Conservation (phyloP, 2,113 vertebrate species). For the Brachirus orientalis region DNA sequence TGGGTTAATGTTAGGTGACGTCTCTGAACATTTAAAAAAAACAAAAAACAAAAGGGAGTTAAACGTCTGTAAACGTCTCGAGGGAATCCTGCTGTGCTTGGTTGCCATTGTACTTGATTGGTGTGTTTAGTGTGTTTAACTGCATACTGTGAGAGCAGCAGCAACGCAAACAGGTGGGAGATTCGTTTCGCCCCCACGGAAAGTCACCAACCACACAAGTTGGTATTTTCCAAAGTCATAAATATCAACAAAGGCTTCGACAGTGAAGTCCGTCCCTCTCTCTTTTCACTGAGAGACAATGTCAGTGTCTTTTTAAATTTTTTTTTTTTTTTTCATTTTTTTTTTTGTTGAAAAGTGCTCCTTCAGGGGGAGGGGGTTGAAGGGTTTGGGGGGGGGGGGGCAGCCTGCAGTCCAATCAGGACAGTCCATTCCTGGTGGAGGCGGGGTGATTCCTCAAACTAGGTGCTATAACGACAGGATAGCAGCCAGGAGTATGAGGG, state of each 20-base stretch:
- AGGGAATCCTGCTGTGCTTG: constrained; percentile 55
- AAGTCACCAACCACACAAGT: constrained; percentile 83
- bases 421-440: constrained; percentile 47
- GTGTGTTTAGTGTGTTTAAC: too few relatives aligned
- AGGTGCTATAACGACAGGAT: constrained; percentile 95
- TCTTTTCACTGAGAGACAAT: constrained; percentile 79
- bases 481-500: constrained; percentile 89
- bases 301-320: constrained; percentile 65
- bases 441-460: constrained; percentile 52
- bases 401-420: constrained; percentile 61
- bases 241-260: constrained; percentile 69
- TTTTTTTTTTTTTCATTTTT: constrained; percentile 1
- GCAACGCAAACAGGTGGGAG: too few relatives aligned
- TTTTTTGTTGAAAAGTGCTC: constrained; percentile 75
- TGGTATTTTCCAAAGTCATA: constrained; percentile 82
- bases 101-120: too few relatives aligned
- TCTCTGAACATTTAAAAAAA: constrained; percentile 12
- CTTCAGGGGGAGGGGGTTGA: constrained; percentile 72
- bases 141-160: too few relatives aligned
- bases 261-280: constrained; percentile 69
- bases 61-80: constrained; percentile 58
- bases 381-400: constrained; percentile 17
- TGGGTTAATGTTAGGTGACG: constrained; percentile 31
- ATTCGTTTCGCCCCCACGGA: constrained; percentile 53
- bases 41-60: not conserved